Base-by-base conservation (phyloP, 2,797 vertebrate species). In the Amniataba percoides region DNA sequence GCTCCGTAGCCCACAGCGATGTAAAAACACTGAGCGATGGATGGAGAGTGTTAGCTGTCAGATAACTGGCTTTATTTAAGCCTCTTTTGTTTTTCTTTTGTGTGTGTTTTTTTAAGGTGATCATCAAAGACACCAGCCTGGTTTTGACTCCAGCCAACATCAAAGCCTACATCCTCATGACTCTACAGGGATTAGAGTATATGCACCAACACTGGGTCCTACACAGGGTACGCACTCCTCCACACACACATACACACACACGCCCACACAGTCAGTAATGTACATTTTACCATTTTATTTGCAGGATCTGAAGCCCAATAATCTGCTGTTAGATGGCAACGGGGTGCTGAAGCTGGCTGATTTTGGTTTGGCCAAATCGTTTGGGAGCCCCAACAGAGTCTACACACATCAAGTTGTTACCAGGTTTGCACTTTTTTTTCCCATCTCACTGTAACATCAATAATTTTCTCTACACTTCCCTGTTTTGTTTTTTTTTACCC, bases 391-490 rank as follows among this genome's bases (percentile, higher is more conserved):
- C 4, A 99, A 97, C 52, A 96, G 98, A 94, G 93, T 96, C 81
- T 99, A 99, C 85, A 99, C 98, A 1, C 97, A 99, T 88, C 98
- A 99, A 85, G 98, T 99, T 72, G 98, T 99, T 80, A 99, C 98
- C 90, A 97, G 98, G 98, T 99, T 27, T 63, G 83, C 81, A 16
- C 21, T 48, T 43, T 69, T 31, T 73, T 57, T 0, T 69, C 56
- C 56, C 18, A 75, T 63, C 6, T 18, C 2, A 23, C 13, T 31
- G 13, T n/a, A n/a, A n/a, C n/a, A n/a, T n/a, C n/a, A n/a, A n/a
- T n/a, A n/a, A n/a, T 16, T 45, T 48, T 55, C 16, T 51, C 12
- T 48, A 12, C 15, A 12, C n/a, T 36, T 18, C 2, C 2, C 3
- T 74, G 5, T n/a, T n/a, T n/a, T n/a, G n/a, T n/a, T 60, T 65